These are phyloP conservation scores for Lasius platythorax DNA, from an alignment of 2,888 invertebrate species.

Conservation along the genomic window DNA sequence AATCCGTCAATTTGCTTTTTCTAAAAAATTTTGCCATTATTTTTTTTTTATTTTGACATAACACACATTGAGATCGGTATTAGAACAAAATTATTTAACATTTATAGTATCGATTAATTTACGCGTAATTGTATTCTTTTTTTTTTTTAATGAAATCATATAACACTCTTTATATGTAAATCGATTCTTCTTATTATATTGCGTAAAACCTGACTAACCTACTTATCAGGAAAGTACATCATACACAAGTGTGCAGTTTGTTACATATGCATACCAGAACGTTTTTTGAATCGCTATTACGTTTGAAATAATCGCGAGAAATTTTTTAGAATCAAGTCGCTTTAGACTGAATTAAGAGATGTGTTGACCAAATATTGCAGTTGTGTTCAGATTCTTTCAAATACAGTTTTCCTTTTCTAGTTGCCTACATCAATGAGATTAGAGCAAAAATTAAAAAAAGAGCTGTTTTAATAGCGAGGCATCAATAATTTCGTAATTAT, in stretches of 20 bases:
- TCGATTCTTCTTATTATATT: constrained; percentile 45
- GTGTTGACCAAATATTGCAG: neutral
- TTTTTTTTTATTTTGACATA: neutral
- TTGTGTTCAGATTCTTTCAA: neutral
- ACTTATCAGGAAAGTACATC: constrained; percentile 50
- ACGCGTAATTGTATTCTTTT: neutral
- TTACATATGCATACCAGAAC: neutral
- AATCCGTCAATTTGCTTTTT: constrained; percentile 9
- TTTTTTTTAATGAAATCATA: neutral
- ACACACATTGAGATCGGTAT: neutral
- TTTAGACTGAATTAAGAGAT: constrained; percentile 2
- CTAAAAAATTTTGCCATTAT: neutral
- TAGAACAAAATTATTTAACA: neutral
- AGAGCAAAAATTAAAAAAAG: neutral
- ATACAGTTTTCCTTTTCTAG: neutral
- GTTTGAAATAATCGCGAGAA: neutral
- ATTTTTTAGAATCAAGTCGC: neutral
- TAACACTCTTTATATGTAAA: neutral
- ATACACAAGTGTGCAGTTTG: constrained; percentile 1
- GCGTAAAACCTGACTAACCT: constrained; percentile 57
- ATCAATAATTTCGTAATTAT: neutral
- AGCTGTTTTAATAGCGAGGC: neutral
- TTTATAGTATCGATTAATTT: neutral
- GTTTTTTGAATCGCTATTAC: neutral
- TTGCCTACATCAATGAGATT: neutral